These are phyloP conservation scores for Ophion ellenae DNA, from an alignment of 2,888 invertebrate genomes.

Conservation along the genomic window DNA sequence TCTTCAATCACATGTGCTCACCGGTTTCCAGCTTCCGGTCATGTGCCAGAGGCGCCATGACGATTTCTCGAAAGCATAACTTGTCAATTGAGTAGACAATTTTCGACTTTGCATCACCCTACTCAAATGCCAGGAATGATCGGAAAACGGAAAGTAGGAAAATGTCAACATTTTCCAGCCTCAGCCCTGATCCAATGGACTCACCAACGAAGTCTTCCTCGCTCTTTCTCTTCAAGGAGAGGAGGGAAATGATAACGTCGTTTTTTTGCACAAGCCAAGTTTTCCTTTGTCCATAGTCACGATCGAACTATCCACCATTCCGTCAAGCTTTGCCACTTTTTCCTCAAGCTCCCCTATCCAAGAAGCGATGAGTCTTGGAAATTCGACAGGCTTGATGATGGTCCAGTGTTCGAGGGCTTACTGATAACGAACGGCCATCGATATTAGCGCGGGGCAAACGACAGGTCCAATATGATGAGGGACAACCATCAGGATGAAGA, in stretches of 20 bases:
- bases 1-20: background rate
- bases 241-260: background rate
- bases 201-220: background rate
- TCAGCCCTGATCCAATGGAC: background rate
- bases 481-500: conserved; percentile 35
- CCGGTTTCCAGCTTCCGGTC: background rate
- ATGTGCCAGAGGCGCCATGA: too few species aligned
- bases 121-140: too few species aligned
- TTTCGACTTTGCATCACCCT: too few species aligned
- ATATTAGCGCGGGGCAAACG: conserved; percentile 48
- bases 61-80: too few species aligned
- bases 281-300: background rate
- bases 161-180: background rate
- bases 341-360: background rate
- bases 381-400: conserved; percentile 46
- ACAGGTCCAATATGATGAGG: conserved; percentile 25
- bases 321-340: background rate
- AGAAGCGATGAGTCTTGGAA: conserved; percentile 16
- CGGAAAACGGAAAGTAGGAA: background rate
- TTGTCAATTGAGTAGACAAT: too few species aligned
- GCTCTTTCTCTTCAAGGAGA: background rate
- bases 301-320: background rate
- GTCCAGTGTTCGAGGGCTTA: conserved; percentile 22
- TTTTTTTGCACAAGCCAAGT: background rate
- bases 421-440: conserved; percentile 42